Conservation (phyloP, 2,797 vertebrate species). For the Sebastes hopkinsi region DNA sequence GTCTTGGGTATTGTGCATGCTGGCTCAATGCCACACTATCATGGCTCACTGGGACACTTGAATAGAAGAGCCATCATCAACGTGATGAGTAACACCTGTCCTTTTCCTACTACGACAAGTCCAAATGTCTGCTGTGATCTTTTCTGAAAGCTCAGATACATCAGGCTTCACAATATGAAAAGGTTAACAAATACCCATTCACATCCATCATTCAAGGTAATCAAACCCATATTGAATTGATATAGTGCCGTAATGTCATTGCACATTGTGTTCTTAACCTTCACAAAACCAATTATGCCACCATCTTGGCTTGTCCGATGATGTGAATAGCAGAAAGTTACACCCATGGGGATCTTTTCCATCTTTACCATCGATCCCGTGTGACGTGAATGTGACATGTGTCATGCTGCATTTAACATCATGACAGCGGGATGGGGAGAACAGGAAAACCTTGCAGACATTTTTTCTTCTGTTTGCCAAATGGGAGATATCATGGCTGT, state of each 20-base stretch:
- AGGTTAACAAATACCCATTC: neutral
- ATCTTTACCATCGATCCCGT: neutral
- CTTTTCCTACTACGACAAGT: neutral
- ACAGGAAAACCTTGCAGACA: neutral
- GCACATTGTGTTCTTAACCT: neutral
- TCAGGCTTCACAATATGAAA: neutral
- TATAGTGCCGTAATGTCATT: neutral
- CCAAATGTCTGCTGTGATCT: neutral
- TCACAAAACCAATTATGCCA: neutral
- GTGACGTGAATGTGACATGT: neutral
- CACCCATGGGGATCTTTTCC: neutral
- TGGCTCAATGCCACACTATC: neutral
- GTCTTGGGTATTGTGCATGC: neutral
- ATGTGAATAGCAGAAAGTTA: neutral
- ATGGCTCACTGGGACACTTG: neutral
- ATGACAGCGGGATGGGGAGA: neutral
- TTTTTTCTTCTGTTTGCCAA: neutral
- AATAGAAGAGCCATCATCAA: neutral
- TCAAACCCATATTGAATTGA: neutral
- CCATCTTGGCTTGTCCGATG: neutral
- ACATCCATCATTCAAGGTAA: neutral
- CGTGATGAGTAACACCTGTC: neutral
- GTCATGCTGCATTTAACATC: slow-evolving; percentile 3
- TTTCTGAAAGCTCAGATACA: neutral
- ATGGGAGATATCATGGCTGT: neutral